phyloP scores from a whole-genome alignment of 2,888 invertebrate species.

The Hirtodrosophila alboralis region DNA sequence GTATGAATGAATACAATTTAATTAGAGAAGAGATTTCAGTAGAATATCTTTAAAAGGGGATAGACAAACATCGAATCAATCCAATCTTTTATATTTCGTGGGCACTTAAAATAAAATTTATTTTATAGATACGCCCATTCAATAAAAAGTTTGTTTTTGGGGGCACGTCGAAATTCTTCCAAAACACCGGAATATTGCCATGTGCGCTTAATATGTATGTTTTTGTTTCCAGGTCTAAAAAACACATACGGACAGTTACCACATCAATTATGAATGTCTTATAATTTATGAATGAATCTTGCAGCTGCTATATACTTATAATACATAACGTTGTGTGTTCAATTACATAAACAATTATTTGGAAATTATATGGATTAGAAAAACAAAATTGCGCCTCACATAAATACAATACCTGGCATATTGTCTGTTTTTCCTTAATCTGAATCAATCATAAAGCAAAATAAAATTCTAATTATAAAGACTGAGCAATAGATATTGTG shows the following conservation, averaged over 20 bases:
- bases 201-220: conserved; percentile 27
- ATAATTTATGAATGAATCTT: conserved; percentile 6
- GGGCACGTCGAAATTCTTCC: conserved; percentile 23
- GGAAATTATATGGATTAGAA: neutral
- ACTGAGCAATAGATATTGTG: too few relatives aligned
- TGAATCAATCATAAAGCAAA: neutral
- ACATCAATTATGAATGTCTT: conserved; percentile 22
- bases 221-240: conserved; percentile 9
- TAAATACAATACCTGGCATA: too few relatives aligned
- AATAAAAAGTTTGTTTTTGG: conserved; percentile 4
- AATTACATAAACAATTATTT: conserved; percentile 1
- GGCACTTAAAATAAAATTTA: conserved; percentile 20
- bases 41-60: neutral
- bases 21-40: conserved; percentile 26
- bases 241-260: conserved; percentile 12
- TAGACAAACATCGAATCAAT: conserved; percentile 1
- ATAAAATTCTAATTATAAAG: neutral
- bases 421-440: neutral
- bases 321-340: conserved; percentile 8
- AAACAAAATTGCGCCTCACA: too few relatives aligned
- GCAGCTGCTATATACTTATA: conserved; percentile 23
- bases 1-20: conserved; percentile 66
- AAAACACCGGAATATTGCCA: conserved; percentile 18
- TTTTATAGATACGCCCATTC: conserved; percentile 25
- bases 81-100: conserved; percentile 4